phyloP scores from a whole-genome alignment of 2,797 vertebrate genomes.

The Dromococcyx pavoninus region DNA sequence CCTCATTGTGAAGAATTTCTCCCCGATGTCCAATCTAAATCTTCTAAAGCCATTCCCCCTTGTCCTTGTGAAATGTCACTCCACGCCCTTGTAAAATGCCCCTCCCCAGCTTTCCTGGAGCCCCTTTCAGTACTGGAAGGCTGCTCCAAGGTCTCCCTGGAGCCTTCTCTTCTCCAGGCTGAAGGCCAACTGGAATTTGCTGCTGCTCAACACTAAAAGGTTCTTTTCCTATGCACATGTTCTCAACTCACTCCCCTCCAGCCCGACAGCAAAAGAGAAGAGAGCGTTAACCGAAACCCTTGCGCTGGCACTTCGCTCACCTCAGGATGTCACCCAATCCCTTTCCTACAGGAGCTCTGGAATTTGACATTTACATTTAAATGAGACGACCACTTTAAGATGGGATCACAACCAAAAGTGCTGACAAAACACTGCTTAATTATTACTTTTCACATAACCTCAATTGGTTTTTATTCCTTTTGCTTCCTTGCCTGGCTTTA shows the following conservation, averaged over 20 bases:
- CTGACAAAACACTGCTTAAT: conserved; percentile 42
- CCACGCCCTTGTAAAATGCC: too few relatives aligned
- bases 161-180: too few relatives aligned
- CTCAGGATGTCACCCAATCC: neutral
- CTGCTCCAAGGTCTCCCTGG: too few relatives aligned
- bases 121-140: too few relatives aligned
- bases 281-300: neutral
- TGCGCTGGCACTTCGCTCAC: neutral
- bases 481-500: neutral
- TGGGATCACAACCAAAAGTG: conserved; percentile 22
- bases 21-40: too few relatives aligned
- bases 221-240: neutral
- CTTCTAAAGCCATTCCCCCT: too few relatives aligned
- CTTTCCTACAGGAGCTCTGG: conserved; percentile 1
- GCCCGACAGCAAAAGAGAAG: neutral
- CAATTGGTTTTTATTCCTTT: neutral
- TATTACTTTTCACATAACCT: neutral
- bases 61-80: too few relatives aligned
- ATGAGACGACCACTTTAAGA: conserved; percentile 30
- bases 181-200: fast-evolving
- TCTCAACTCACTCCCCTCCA: neutral
- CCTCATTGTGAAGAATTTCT: too few relatives aligned
- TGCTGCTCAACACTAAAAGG: fast-evolving
- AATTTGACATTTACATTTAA: conserved; percentile 49
- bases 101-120: too few relatives aligned